Evolutionary conservation across 2,888 invertebrate species (phyloP).

Genomic region (Agrilus biguttatus): DNA sequence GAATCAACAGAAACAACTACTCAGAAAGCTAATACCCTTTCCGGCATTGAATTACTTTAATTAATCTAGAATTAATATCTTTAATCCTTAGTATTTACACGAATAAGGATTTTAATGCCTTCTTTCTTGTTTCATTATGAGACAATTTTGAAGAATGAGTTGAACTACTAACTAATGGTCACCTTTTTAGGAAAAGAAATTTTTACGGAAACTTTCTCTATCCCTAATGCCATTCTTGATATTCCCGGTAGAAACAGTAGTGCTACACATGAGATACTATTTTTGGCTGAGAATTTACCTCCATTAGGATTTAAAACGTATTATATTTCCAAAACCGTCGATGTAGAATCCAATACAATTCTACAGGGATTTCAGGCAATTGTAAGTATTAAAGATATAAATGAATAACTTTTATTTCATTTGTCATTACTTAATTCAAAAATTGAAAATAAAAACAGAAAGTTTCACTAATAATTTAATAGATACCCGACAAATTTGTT

Average conservation of each 20-base stretch:
- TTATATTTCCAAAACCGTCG: conserved; percentile 29
- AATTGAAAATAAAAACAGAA: too few relatives aligned
- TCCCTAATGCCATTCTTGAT: conserved; percentile 38
- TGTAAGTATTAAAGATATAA: neutral
- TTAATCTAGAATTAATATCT: too few relatives aligned
- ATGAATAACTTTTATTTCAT: neutral
- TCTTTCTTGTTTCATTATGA: too few relatives aligned
- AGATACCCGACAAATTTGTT: too few relatives aligned
- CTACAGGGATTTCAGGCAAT: neutral
- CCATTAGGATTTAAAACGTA: conserved; percentile 54
- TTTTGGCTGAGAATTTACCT: conserved; percentile 49
- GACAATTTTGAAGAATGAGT: too few relatives aligned
- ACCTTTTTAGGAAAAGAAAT: conserved; percentile 37
- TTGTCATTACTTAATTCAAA: neutral
- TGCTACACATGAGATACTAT: conserved; percentile 57
- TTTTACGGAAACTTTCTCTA: conserved; percentile 45
- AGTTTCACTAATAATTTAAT: too few relatives aligned
- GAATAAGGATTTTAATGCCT: too few relatives aligned
- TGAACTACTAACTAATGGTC: too few relatives aligned
- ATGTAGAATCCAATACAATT: neutral
- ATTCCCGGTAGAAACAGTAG: conserved; percentile 48
- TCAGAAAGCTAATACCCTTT: too few relatives aligned
- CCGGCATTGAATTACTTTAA: too few relatives aligned
- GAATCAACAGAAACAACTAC: too few relatives aligned
- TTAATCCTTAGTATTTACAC: too few relatives aligned